Evolutionary conservation across 2,888 invertebrate genomes (phyloP), one percentile per base, ranked within the genome.

Genomic region (Phengaris alcon): DNA sequence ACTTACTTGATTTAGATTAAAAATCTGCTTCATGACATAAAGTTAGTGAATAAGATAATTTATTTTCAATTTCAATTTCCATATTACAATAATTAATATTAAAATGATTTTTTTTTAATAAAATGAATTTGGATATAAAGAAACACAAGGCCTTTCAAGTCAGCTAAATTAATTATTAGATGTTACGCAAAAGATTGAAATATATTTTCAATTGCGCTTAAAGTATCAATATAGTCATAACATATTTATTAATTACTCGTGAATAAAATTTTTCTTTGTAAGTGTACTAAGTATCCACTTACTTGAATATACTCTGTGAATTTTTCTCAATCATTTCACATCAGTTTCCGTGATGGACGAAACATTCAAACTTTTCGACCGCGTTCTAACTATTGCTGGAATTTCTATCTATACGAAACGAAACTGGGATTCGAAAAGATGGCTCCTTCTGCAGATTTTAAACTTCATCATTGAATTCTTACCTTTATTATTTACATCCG

Each of bases 401-500:
- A 84, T 93, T 15, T 76, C 86, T 0, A 87, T 93, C 75, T 93
- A 88, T 78, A 83, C 86, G 2, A 84, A 84, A 80, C 77, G 78
- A 6, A 85, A 89, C 22, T 89, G 88, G 87, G 76, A 84, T 76
- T 86, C 89, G 0, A 88, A 82, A 73, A 75, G 76, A 78, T 90
- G 89, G 88, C 78, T 90, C 6, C 1, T 81, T 0, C 81, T 87
- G 15, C 92, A 92, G 81, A 85, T 83, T 73, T 84, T 88, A 74
- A 90, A 88, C 77, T 85, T 88, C 55, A 78, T 87, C 1, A 81
- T 89, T n/a, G 88, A 86, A 0, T 75, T 87, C 1, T 64, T 90
- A 0, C 86, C 87, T 12, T 89, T 91, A 73, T 76, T 90, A 22
- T 90, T 90, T 68, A 91, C 90, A 0, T 85, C 88, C 0, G 86